Evolutionary conservation across 2,888 invertebrate genomes (phyloP).

Genomic region (Tryphoninae sp.): DNA sequence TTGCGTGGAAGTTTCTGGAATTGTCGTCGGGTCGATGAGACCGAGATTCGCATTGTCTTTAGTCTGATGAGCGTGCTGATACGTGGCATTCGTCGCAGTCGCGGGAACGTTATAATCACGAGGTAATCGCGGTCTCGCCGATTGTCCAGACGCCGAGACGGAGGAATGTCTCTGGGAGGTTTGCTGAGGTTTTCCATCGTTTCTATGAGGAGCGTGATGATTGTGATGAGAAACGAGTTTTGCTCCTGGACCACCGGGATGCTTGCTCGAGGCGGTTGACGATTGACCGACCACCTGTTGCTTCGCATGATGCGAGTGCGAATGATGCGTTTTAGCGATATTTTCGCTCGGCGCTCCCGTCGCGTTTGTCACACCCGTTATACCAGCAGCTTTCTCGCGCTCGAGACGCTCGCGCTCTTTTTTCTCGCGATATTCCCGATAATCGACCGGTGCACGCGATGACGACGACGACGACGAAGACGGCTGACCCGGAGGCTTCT

Average conservation of each 20-base stretch:
- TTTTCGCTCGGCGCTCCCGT: slow-evolving; percentile 33
- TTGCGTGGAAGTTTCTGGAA: neutral
- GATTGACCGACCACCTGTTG: slow-evolving; percentile 68
- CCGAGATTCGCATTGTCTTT: slow-evolving; percentile 32
- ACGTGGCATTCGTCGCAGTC: slow-evolving; percentile 55
- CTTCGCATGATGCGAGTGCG: slow-evolving; percentile 76
- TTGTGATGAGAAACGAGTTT: slow-evolving; percentile 74
- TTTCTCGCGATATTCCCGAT: slow-evolving; percentile 86
- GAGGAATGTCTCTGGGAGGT: slow-evolving; percentile 74
- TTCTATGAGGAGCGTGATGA: slow-evolving; percentile 74
- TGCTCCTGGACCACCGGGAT: slow-evolving; percentile 68
- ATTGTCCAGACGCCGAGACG: slow-evolving; percentile 60
- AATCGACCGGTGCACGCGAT: slow-evolving; percentile 82
- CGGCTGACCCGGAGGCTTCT: slow-evolving; percentile 72
- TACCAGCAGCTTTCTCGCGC: slow-evolving; percentile 81
- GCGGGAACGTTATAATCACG: slow-evolving; percentile 69
- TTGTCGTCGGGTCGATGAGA: neutral
- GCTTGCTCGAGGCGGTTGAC: slow-evolving; percentile 74
- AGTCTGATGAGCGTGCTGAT: slow-evolving; percentile 65
- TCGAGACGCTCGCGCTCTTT: slow-evolving; percentile 85
- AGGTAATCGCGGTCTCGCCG: slow-evolving; percentile 71
- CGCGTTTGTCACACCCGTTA: slow-evolving; percentile 43
- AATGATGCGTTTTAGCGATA: slow-evolving; percentile 69
- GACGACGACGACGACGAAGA: slow-evolving; percentile 74
- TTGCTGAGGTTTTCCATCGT: slow-evolving; percentile 64